Evolutionary conservation across 2,888 invertebrate genomes (phyloP).

Genomic region (Andricus curvator): DNA sequence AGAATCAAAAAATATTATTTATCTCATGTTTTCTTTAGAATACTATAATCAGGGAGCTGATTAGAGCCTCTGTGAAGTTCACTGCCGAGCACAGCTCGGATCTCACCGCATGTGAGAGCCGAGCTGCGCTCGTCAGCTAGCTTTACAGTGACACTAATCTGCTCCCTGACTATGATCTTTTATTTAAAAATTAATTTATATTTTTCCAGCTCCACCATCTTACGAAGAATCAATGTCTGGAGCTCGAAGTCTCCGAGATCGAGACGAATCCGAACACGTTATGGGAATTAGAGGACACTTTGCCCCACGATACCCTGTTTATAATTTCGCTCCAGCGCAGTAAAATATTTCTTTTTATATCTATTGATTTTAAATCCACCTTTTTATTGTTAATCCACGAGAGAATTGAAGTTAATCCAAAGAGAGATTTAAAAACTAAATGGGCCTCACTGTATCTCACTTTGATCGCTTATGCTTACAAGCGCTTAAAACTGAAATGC

Average conservation of each 20-base stretch:
- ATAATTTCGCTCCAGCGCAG: slow-evolving; percentile 67
- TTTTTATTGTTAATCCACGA: not conserved
- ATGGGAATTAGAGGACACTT: slow-evolving; percentile 69
- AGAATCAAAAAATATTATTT: slow-evolving; percentile 16
- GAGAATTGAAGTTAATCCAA: not conserved
- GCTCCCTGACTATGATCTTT: too few species aligned
- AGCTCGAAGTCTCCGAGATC: slow-evolving; percentile 83
- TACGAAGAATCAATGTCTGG: slow-evolving; percentile 83
- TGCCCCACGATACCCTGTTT: slow-evolving; percentile 76
- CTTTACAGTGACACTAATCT: too few species aligned
- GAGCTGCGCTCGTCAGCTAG: too few species aligned
- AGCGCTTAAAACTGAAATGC: not conserved
- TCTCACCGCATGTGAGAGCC: too few species aligned
- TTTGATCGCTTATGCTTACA: slow-evolving; percentile 12
- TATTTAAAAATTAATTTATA: slow-evolving; percentile 47
- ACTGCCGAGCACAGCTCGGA: too few species aligned
- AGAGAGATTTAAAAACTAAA: not conserved
- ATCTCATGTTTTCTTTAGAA: slow-evolving; percentile 5
- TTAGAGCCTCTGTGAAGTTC: too few species aligned
- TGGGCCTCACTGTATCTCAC: not conserved
- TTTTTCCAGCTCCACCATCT: slow-evolving; percentile 82
- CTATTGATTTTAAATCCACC: not conserved
- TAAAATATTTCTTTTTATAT: slow-evolving; percentile 40
- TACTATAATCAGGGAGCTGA: not conserved
- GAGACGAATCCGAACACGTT: slow-evolving; percentile 82